phyloP scores from a whole-genome alignment of 2,113 vertebrate species.

The Limanda limanda region DNA sequence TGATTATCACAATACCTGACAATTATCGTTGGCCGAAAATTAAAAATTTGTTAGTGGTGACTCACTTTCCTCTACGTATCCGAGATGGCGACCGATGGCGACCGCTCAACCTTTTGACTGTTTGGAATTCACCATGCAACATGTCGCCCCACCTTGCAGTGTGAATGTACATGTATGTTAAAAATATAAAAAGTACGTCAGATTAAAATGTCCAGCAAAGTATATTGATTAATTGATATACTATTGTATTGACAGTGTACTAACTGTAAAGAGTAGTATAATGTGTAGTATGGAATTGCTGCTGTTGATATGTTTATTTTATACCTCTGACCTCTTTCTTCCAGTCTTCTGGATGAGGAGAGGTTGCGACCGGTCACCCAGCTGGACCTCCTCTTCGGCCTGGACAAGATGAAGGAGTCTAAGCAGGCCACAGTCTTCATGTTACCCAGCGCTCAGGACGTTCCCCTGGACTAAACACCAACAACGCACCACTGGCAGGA shows the following conservation, averaged over 20 bases:
- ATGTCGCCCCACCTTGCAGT: too few relatives aligned
- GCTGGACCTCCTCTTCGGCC: conserved; percentile 83
- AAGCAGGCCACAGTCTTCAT: conserved; percentile 70
- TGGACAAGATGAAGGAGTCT: conserved; percentile 86
- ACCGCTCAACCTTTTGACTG: too few relatives aligned
- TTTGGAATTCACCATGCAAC: too few relatives aligned
- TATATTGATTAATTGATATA: not conserved
- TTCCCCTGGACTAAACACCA: conserved; percentile 77
- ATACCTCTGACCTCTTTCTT: conserved; percentile 9
- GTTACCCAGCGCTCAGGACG: conserved; percentile 58
- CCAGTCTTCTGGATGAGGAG: conserved; percentile 74
- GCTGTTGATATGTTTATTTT: not conserved
- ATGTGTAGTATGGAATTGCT: not conserved
- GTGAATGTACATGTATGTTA: too few relatives aligned
- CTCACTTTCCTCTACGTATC: too few relatives aligned
- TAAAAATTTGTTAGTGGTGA: too few relatives aligned
- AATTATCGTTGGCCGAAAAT: not conserved
- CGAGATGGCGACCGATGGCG: too few relatives aligned
- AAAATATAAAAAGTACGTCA: not conserved
- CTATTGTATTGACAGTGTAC: too few relatives aligned
- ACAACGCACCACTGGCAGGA: not conserved
- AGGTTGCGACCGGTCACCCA: conserved; percentile 82
- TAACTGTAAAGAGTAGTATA: not conserved
- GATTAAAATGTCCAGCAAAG: not conserved
- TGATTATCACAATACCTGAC: not conserved